A percentile compares a stretch with the other conserved stretches of the same genome.
These are phyloP conservation scores for Steatocranus sp. DNA, from an alignment of 2,797 vertebrate genomes.

Conservation along the genomic window DNA sequence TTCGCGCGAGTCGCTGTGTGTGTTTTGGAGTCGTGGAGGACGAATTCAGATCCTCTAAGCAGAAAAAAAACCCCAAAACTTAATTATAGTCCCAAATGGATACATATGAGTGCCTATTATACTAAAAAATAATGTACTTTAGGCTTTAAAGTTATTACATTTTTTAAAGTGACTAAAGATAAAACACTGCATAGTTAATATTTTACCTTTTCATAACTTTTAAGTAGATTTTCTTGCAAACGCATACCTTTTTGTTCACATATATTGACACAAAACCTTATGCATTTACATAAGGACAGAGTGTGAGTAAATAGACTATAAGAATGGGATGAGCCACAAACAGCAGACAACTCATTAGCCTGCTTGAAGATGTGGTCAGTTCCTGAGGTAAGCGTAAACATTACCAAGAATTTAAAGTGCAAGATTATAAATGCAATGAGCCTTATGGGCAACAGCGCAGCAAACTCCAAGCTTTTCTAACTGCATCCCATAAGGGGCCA, in stretches of 20 bases:
- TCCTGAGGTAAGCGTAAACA: slow-evolving; percentile 20
- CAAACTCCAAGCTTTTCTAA: not conserved
- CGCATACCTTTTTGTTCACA: not conserved
- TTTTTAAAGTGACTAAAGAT: not conserved
- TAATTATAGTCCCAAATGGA: not conserved
- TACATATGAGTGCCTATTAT: not conserved
- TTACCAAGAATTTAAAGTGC: slow-evolving; percentile 24
- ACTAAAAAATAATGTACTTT: not conserved
- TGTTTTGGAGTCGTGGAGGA: not conserved
- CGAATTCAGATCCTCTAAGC: not conserved
- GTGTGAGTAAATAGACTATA: not conserved
- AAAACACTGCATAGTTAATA: not conserved
- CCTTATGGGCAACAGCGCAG: slow-evolving; percentile 4
- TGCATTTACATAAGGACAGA: not conserved
- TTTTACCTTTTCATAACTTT: not conserved
- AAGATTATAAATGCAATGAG: slow-evolving; percentile 13
- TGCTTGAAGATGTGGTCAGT: not conserved
- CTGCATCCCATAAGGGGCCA: slow-evolving; percentile 10
- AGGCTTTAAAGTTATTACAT: not conserved
- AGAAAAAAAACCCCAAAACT: not conserved
- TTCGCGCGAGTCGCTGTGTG: not conserved
- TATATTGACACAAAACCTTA: not conserved
- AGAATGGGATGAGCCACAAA: not conserved
- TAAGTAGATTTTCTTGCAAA: not conserved
- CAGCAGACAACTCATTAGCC: not conserved